Evolutionary conservation across 2,797 vertebrate species (phyloP).

Genomic region (Fistularia commersonii): DNA sequence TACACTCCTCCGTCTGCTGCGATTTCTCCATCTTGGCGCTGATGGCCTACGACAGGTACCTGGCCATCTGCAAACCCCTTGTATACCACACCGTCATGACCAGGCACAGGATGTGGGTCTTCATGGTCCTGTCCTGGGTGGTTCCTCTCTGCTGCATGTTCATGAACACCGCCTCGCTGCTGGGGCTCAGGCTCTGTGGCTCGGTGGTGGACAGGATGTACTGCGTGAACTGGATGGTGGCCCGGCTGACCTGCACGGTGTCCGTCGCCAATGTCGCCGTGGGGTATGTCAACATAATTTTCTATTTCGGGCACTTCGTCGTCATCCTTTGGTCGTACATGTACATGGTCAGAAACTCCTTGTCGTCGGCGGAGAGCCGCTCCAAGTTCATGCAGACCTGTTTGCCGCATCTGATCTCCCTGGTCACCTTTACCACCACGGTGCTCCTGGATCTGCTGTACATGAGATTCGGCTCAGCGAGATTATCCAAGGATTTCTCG

Average conservation of each 20-base stretch:
- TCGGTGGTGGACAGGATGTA: slow-evolving; percentile 27
- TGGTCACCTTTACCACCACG: slow-evolving; percentile 18
- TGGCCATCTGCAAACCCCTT: slow-evolving; percentile 47
- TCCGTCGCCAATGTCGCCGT: neutral
- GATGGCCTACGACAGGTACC: slow-evolving; percentile 54
- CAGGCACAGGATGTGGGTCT: slow-evolving; percentile 7
- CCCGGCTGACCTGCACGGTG: slow-evolving; percentile 13
- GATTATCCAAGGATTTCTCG: slow-evolving; percentile 4
- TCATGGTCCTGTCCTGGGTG: slow-evolving; percentile 31
- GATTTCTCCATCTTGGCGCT: slow-evolving; percentile 41
- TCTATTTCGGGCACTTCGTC: slow-evolving; percentile 29
- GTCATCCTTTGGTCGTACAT: slow-evolving; percentile 39
- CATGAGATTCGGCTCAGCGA: slow-evolving; percentile 19
- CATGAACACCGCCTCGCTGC: slow-evolving; percentile 30
- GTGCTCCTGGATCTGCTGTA: slow-evolving; percentile 48
- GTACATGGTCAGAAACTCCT: slow-evolving; percentile 24
- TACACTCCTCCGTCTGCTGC: slow-evolving; percentile 27
- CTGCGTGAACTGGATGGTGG: slow-evolving; percentile 42
- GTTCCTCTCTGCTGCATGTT: slow-evolving; percentile 29
- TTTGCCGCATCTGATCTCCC: slow-evolving; percentile 51
- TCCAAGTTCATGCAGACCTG: slow-evolving; percentile 56
- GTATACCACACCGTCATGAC: slow-evolving; percentile 39
- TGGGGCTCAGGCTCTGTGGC: slow-evolving; percentile 24
- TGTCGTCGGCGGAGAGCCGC: slow-evolving; percentile 23
- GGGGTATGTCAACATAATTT: slow-evolving; percentile 19